Evolutionary conservation across 2,888 invertebrate genomes (phyloP).

Genomic region (Cephus rjabovi): DNA sequence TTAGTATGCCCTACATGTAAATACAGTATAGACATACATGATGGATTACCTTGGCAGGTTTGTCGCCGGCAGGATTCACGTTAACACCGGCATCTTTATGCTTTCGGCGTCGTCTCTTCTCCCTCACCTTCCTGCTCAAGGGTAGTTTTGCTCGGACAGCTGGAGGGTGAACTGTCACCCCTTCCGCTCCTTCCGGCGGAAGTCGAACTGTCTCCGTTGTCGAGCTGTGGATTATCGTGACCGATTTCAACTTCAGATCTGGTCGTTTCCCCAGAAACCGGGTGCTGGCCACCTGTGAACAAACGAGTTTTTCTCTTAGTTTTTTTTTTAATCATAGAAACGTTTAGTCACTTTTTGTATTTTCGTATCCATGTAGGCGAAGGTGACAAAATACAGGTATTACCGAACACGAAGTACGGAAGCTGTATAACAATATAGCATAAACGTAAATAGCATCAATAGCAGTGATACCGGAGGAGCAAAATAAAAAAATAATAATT

Average conservation of each 20-base stretch:
- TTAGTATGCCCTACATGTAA: not conserved
- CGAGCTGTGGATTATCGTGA: conserved; percentile 91
- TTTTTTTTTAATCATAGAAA: not conserved
- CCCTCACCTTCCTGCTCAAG: conserved; percentile 84
- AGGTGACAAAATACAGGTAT: not conserved
- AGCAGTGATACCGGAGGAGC: not conserved
- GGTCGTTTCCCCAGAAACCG: conserved; percentile 83
- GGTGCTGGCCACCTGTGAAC: conserved; percentile 79
- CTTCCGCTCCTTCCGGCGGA: conserved; percentile 78
- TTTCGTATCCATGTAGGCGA: not conserved
- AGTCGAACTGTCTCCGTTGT: conserved; percentile 89
- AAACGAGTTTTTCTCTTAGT: not conserved
- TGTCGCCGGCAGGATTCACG: conserved; percentile 49
- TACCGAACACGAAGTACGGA: not conserved
- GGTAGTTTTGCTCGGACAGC: conserved; percentile 89
- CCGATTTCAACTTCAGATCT: conserved; percentile 85
- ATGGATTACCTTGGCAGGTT: conserved; percentile 66
- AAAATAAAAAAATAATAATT: not conserved
- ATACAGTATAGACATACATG: not conserved
- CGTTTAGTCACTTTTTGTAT: not conserved
- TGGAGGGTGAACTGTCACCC: conserved; percentile 83
- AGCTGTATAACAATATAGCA: not conserved
- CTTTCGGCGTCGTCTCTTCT: conserved; percentile 72
- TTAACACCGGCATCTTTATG: conserved; percentile 64
- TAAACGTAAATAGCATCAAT: not conserved